A percentile compares a stretch with the other conserved stretches of the same genome.
phyloP scores from a whole-genome alignment of 2,113 vertebrate species.

The Spea multiplicata region DNA sequence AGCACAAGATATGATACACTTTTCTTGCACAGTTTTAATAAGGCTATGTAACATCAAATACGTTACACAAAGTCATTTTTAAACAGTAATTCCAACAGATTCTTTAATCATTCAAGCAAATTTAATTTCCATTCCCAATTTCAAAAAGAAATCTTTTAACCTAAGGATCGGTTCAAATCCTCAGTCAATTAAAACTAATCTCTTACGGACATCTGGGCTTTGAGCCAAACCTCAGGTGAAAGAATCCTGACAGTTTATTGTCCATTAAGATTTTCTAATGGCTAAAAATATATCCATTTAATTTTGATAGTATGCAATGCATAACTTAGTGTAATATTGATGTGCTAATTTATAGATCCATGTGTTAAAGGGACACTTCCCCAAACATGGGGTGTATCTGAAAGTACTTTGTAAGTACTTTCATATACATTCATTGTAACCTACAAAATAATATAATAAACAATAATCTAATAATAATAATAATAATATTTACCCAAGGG shows the following conservation, averaged over 20 bases:
- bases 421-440: no score
- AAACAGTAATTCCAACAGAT: constrained; percentile 34
- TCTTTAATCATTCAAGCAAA: constrained; percentile 50
- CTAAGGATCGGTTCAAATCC: constrained; percentile 48
- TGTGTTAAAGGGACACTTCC: no score
- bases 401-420: no score
- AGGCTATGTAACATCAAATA: constrained; percentile 48
- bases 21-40: constrained; percentile 32
- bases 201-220: constrained; percentile 52
- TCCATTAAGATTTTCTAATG: neutral
- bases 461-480: no score
- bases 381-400: no score
- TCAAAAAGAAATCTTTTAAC: constrained; percentile 52
- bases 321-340: no score
- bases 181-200: constrained; percentile 54
- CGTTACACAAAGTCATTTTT: constrained; percentile 47
- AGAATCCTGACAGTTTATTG: constrained; percentile 22
- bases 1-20: constrained; percentile 30
- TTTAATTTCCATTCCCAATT: constrained; percentile 50
- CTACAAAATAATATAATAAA: no score
- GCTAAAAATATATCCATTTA: no score
- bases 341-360: no score
- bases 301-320: no score
- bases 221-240: constrained; percentile 52
- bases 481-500: no score